These are phyloP conservation scores for Drosophila tsacasi DNA, from an alignment of 1,140 invertebrate genomes.

Conservation along the genomic window DNA sequence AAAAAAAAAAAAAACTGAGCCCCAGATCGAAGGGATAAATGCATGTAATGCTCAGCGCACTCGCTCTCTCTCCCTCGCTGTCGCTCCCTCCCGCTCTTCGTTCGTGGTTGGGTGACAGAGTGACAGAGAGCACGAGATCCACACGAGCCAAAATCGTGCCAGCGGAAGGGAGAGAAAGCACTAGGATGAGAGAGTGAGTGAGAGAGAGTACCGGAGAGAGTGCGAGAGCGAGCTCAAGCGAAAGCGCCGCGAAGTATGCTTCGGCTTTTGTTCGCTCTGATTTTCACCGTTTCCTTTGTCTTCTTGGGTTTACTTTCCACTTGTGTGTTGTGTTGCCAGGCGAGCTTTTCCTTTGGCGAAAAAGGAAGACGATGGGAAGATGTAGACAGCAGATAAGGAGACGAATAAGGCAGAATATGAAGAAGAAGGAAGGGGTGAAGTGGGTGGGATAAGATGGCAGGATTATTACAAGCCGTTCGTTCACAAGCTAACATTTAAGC, in stretches of 20 bases:
- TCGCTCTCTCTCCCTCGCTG: neutral
- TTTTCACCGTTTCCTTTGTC: constrained; percentile 18
- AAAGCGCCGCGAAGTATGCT: constrained; percentile 73
- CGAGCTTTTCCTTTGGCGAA: constrained; percentile 24
- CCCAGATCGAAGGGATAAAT: constrained; percentile 52
- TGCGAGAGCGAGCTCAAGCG: constrained; percentile 7
- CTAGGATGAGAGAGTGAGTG: no score
- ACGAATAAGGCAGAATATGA: constrained; percentile 7
- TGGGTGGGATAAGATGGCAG: neutral
- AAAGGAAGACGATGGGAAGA: neutral
- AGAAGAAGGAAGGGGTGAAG: neutral
- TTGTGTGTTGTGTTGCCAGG: constrained; percentile 51
- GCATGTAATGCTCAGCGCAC: constrained; percentile 14
- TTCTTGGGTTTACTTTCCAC: constrained; percentile 34
- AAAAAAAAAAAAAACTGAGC: no score
- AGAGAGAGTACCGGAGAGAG: neutral
- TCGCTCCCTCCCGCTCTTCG: constrained; percentile 6
- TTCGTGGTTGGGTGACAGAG: constrained; percentile 13
- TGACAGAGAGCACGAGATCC: constrained; percentile 54
- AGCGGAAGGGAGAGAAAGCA: constrained; percentile 5
- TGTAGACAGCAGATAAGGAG: neutral
- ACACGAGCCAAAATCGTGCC: constrained; percentile 46
- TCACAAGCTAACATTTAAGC: constrained; percentile 2
- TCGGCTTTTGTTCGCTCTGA: constrained; percentile 25
- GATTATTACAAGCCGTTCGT: constrained; percentile 16